Evolutionary conservation across 2,113 vertebrate genomes (phyloP), one percentile per base, ranked within the genome.

Genomic region (Girardinichthys multiradiatus): DNA sequence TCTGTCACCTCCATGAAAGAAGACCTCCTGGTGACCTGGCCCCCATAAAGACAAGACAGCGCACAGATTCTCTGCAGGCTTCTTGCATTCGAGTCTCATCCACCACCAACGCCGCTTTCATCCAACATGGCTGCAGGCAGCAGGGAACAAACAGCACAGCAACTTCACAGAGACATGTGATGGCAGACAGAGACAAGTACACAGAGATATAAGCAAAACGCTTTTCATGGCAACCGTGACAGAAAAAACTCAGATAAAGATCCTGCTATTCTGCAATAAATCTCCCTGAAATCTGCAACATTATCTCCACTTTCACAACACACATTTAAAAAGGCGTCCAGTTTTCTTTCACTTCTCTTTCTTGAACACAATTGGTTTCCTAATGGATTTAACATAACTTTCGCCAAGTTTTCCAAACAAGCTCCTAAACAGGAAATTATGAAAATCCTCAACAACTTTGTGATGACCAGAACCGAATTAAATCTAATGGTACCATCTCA

Each of bases 1-100:
- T 91, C 82, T 48, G 83, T 87, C 86, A 88, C 80, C 79, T 29
- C 70, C 78, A 71, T 87, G 77, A 86, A 84, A 74, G 83, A 57
- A 81, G 86, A 86, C 88, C 90, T 86, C 88, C 73, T 2, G 13
- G 74, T 90, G 87, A 91, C 88, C 88, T 27, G 70, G 72, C 68
- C 75, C 57, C 80, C 73, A 27, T 45, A 75, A 87, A 88, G 61
- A 86, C 86, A 80, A 81, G 75, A 12, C 67, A 31, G 75, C 78
- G 62, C 74, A 2, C 79, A 31, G 59, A 70, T 37, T 74, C 82
- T 80, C 86, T 21, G 65, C 71, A 6, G 80, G 86, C 81, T 48
- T 74, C 72, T 72, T 57, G 74, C 81, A 48, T 86, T 74, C 61
- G 65, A 81, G 81, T 65, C 79, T 78, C 81, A 70, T 73, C 69